Evolutionary conservation across 2,113 vertebrate species (phyloP).

Genomic region (Syrmaticus mikado): DNA sequence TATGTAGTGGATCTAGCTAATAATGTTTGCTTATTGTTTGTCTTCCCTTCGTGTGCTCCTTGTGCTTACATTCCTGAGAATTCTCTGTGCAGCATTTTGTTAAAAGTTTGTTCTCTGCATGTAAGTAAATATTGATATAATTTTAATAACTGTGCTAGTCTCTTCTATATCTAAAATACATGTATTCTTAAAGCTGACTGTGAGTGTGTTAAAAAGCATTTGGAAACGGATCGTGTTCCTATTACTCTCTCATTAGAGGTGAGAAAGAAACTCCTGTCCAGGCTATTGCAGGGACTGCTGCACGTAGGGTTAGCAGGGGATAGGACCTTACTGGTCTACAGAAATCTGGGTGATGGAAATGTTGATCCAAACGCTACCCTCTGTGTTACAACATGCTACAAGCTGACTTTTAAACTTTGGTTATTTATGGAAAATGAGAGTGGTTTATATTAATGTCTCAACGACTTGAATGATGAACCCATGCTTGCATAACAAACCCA

Average conservation of each 20-base stretch:
- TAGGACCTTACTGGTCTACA: background rate
- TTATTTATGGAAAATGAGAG: background rate
- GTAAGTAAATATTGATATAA: background rate
- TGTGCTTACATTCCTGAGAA: background rate
- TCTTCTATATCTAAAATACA: background rate
- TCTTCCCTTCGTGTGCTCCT: background rate
- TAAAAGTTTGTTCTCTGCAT: background rate
- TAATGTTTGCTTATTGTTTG: background rate
- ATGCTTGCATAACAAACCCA: background rate
- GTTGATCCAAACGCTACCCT: background rate
- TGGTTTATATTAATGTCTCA: background rate
- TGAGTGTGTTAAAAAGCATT: background rate
- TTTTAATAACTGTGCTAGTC: background rate
- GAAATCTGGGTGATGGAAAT: background rate
- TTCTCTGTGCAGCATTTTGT: background rate
- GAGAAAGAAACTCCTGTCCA: background rate
- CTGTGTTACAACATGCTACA: background rate
- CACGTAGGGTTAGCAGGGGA: background rate
- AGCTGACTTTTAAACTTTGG: background rate
- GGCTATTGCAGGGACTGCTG: background rate
- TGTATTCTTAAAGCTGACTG: background rate
- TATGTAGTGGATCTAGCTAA: background rate
- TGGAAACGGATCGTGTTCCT: background rate
- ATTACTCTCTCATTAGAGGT: background rate
- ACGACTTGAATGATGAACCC: background rate